Conservation (phyloP, 2,797 vertebrate species). For the Euphonia xanthogaster region DNA sequence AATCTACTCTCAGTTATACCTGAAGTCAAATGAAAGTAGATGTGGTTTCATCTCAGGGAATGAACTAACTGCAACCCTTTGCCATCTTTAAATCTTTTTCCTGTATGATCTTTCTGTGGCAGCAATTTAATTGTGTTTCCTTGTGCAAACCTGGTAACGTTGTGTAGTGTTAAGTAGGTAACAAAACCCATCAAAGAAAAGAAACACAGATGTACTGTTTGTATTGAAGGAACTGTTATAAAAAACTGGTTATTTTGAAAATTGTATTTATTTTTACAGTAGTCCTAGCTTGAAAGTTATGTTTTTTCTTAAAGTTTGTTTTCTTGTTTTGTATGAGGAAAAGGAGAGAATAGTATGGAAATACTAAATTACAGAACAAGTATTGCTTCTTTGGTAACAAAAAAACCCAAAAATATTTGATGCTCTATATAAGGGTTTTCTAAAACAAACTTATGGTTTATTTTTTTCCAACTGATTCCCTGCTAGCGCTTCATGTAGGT, state of each 20-base stretch:
- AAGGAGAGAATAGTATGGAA: neutral
- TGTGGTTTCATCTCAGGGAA: neutral
- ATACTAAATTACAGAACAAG: neutral
- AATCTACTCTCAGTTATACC: neutral
- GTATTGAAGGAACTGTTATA: neutral
- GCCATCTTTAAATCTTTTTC: neutral
- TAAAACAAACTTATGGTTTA: neutral
- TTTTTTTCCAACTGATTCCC: neutral
- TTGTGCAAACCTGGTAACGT: neutral
- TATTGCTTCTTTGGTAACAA: neutral
- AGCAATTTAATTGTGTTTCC: neutral
- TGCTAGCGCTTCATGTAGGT: neutral
- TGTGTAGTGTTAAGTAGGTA: neutral
- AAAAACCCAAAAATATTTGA: neutral
- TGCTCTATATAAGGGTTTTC: neutral
- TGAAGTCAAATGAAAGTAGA: neutral
- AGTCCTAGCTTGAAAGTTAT: neutral
- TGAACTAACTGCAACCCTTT: neutral
- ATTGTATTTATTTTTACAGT: neutral
- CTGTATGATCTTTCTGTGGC: neutral
- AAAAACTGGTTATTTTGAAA: neutral
- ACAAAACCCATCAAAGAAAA: neutral
- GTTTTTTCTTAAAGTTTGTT: neutral
- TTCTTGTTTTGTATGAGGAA: neutral
- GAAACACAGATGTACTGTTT: neutral